A percentile compares a stretch with the other conserved stretches of the same genome.
These are phyloP conservation scores for Andrena haemorrhoa DNA, from an alignment of 2,888 invertebrate species.

Conservation along the genomic window DNA sequence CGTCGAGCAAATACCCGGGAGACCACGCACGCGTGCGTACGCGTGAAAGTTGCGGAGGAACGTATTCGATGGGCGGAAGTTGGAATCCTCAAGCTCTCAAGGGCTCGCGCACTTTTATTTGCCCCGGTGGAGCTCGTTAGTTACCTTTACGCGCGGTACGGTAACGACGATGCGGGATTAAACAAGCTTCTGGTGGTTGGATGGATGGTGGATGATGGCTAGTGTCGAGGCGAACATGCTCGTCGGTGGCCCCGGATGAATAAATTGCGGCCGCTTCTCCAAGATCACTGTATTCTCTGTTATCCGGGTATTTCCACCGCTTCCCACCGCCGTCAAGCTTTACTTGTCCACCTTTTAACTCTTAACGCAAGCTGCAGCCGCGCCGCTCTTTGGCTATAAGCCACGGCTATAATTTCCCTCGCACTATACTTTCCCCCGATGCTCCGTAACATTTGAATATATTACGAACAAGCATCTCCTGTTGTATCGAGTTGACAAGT, in stretches of 20 bases:
- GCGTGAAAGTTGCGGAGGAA: background rate
- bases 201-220: background rate
- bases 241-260: conserved; percentile 2
- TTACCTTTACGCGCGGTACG: conserved; percentile 21
- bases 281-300: conserved; percentile 1
- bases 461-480: too few species aligned
- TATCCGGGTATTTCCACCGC: conserved; percentile 4
- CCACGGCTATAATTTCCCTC: too few species aligned
- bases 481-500: too few species aligned
- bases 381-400: too few species aligned
- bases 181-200: conserved; percentile 22
- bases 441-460: too few species aligned
- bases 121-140: conserved; percentile 52
- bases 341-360: background rate
- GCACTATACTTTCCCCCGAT: too few species aligned
- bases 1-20: background rate
- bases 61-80: conserved; percentile 4
- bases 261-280: conserved; percentile 27
- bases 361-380: too few species aligned
- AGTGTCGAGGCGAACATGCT: background rate
- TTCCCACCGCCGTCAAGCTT: background rate
- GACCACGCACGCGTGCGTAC: background rate
- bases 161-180: conserved; percentile 50
- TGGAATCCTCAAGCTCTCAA: conserved; percentile 13
- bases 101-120: conserved; percentile 33